Base-by-base conservation (phyloP, 2,888 invertebrate species). In the Acronicta aceris region DNA sequence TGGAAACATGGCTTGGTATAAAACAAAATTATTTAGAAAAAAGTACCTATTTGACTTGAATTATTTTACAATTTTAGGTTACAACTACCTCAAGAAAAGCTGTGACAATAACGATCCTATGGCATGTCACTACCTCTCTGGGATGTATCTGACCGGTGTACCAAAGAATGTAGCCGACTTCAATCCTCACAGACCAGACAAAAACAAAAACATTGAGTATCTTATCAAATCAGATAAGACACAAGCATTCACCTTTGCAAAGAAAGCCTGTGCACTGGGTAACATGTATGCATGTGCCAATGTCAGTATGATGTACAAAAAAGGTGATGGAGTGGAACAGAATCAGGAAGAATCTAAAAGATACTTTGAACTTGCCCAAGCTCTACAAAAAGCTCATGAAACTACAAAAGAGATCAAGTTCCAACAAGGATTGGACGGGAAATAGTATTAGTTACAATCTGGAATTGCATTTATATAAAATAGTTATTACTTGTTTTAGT, bases 221-320 rank as follows among this genome's bases (percentile, higher is more conserved):
- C 85, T 96, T 55, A 92, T 97, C 25, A 93, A 93, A 50, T 96
- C 96, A 68, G 96, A 98, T 82, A 96, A 96, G 95, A 95, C 94
- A 42, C 97, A 97, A 88, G 98, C 98, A 0, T 97, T 98, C 86
- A 92, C 96, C 40, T 97, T 96, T 81, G 97, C 98, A 0, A 90
- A 95, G 59, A 97, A 96, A 87, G 98, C 97, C 0, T 99, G 99
- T 87, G 97, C 98, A 66, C 89, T 97, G 0, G 97, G 97, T 0
- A 97, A 98, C 83, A 96, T 98, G 86, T 97, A 97, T 83, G 97
- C 98, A 0, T 99, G 99, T 93, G 97, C 97, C 0, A 99, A 99
- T 92, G 94, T 99, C 0, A 97, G 98, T 82, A 96, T 97, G 87
- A 98, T 98, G 97, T 97, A 98, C 86, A 95, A 95, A 36, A 96